Conservation (phyloP, 2,888 invertebrate genomes). For the Archaeoteleia sp. region DNA sequence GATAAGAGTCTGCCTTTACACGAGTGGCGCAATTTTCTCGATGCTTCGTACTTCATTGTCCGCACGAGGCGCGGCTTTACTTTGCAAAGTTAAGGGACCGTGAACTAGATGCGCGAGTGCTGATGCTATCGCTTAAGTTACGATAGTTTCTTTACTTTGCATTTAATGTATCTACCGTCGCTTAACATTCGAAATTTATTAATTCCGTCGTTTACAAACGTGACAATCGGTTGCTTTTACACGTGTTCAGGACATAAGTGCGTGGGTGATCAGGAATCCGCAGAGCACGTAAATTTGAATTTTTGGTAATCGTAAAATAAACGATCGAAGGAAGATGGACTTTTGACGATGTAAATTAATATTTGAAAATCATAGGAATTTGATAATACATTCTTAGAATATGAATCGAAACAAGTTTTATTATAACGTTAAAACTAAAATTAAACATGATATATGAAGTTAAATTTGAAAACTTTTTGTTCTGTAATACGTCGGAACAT, state of each 20-base stretch:
- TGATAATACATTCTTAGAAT: too few relatives aligned
- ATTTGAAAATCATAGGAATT: too few relatives aligned
- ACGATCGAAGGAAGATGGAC: too few relatives aligned
- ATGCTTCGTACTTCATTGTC: constrained; percentile 26
- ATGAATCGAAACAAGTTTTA: too few relatives aligned
- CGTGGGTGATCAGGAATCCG: constrained; percentile 13
- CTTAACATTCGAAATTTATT: constrained; percentile 3
- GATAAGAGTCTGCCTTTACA: constrained; percentile 16
- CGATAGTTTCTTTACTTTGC: constrained; percentile 35
- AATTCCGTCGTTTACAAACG: constrained; percentile 11
- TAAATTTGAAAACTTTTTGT: too few relatives aligned
- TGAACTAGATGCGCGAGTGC: constrained; percentile 22
- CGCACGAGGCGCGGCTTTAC: constrained; percentile 34
- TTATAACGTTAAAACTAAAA: too few relatives aligned
- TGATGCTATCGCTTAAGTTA: constrained; percentile 26
- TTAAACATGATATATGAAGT: too few relatives aligned
- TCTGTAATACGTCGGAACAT: too few relatives aligned
- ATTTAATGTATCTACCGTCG: constrained; percentile 26
- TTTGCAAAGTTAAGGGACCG: constrained; percentile 39
- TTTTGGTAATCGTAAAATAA: too few relatives aligned
- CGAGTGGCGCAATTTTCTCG: constrained; percentile 10
- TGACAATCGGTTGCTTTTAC: constrained; percentile 13
- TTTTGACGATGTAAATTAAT: too few relatives aligned
- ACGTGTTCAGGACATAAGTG: background rate
- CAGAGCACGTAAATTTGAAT: too few relatives aligned